A percentile compares a stretch with the other conserved stretches of the same genome.
Conservation (phyloP, 1,140 invertebrate species). For the Panonychus citri region DNA sequence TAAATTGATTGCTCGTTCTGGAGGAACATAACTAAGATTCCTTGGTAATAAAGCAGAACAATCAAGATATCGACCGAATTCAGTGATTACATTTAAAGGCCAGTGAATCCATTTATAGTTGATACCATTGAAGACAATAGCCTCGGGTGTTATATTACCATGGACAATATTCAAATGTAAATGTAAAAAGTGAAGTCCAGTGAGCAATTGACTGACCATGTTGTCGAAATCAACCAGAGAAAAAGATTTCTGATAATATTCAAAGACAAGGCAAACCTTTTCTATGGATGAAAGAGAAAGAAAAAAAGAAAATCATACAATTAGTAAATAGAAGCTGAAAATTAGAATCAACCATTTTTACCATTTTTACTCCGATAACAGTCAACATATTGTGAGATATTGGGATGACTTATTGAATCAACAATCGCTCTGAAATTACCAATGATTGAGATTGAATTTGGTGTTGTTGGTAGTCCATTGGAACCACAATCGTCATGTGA, state of each 20-base stretch:
- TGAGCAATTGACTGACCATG: neutral
- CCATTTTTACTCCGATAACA: slow-evolving; percentile 81
- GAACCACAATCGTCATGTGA: slow-evolving; percentile 55
- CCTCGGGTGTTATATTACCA: slow-evolving; percentile 7
- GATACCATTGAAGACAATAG: neutral
- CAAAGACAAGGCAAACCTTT: slow-evolving; percentile 9
- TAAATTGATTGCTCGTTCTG: slow-evolving; percentile 4
- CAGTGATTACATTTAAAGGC: slow-evolving; percentile 9
- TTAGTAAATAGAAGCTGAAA: too few relatives aligned
- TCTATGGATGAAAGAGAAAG: slow-evolving; percentile 5
- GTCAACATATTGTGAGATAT: slow-evolving; percentile 67
- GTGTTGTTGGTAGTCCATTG: slow-evolving; percentile 80
- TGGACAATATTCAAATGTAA: slow-evolving; percentile 5
- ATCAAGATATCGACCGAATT: slow-evolving; percentile 6
- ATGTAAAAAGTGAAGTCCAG: slow-evolving; percentile 9
- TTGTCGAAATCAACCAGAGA: neutral
- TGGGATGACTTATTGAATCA: slow-evolving; percentile 40
- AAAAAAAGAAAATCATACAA: neutral
- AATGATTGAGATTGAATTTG: slow-evolving; percentile 80
- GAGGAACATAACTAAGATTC: slow-evolving; percentile 5
- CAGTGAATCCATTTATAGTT: slow-evolving; percentile 11
- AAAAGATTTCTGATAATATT: slow-evolving; percentile 1
- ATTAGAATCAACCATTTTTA: slow-evolving; percentile 29
- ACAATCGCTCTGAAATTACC: slow-evolving; percentile 44
- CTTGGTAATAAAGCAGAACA: neutral